These are phyloP conservation scores for Oscarella lobularis DNA, from an alignment of 37 sponge, comb jelly and placozoan genomes.

Conservation along the genomic window DNA sequence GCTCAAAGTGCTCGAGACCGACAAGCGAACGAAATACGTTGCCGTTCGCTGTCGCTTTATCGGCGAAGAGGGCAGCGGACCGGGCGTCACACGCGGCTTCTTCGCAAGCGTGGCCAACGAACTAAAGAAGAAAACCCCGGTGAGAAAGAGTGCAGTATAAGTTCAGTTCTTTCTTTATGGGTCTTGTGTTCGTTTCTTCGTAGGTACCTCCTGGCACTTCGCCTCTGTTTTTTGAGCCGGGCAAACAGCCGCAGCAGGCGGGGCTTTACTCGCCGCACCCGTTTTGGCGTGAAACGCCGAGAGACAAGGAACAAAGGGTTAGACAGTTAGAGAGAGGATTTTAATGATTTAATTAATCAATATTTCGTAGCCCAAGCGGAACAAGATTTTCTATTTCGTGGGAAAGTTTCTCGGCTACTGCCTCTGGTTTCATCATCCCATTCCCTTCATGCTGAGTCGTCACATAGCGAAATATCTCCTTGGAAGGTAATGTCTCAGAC, in stretches of 20 bases:
- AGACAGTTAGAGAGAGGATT: too few species aligned
- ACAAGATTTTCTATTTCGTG: constrained; percentile 29
- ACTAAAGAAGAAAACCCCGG: constrained; percentile 37
- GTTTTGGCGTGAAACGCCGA: not conserved
- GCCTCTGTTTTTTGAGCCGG: constrained; percentile 50
- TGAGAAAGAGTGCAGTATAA: too few species aligned
- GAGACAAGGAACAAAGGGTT: not conserved
- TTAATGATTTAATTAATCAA: not conserved
- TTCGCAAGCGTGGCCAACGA: constrained; percentile 64
- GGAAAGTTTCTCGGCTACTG: constrained; percentile 73
- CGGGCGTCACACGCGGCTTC: constrained; percentile 74
- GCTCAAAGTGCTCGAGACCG: constrained; percentile 27
- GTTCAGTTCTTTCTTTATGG: too few species aligned
- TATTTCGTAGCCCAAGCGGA: not conserved
- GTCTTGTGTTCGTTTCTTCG: not conserved
- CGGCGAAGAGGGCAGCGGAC: constrained; percentile 81
- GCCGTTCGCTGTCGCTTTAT: constrained; percentile 58
- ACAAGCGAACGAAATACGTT: constrained; percentile 28
- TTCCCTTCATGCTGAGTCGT: constrained; percentile 73
- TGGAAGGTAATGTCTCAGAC: constrained; percentile 30
- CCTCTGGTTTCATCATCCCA: constrained; percentile 71
- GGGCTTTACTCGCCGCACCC: constrained; percentile 18
- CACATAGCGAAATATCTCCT: constrained; percentile 81
- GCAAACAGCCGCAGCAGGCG: constrained; percentile 31
- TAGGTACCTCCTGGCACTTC: constrained; percentile 8